Evolutionary conservation across 2,113 vertebrate genomes (phyloP), one percentile per base, ranked within the genome.

Genomic region (Peromyscus maniculatus): DNA sequence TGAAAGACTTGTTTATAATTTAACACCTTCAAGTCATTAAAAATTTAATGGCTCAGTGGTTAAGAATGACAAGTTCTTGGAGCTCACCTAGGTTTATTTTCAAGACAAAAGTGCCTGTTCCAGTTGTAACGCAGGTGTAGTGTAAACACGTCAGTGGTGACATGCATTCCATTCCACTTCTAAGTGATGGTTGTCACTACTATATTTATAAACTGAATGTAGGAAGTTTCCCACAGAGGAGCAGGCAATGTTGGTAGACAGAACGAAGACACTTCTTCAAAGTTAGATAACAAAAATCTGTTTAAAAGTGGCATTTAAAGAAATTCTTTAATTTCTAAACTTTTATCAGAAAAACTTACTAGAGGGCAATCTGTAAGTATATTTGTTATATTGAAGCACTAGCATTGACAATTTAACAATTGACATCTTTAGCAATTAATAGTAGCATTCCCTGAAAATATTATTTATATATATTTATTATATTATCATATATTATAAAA

Each of bases 51-150:
- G 66, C 49, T 97, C 67, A 94, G 0, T 95, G 89, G 31, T 79
- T 97, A 87, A 97, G 90, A 91, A 5, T 96, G 66, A 83, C 80
- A 96, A 78, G 13, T 80, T 62, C 46, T 95, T 97, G 71, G 86
- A 77, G 19, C 87, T 97, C 94, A 97, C 87, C 91, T 96, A 89
- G 77, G 43, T 97, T 96, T 91, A 80, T 96, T 97, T 87, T 87
- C 46, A 94, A 92, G 86, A 91, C 31, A 71, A 87, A 94, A 91
- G 26, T 82, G 11, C 89, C 92, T 97, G 62, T 66, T 17, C 49
- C 19, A 80, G 12, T 89, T 91, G 46, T 24, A 24, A 10, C 46
- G n/a, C 91, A 97, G 89, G 95, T 96, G 72, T 92, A 89, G 22
- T 57, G 57, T 43, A 96, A 97, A 97, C 59, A 91, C 21, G 26